Percentiles rank a stretch among this genome's conserved stretches.
Conservation (phyloP, 2,797 vertebrate species). For the Psittacula echo region DNA sequence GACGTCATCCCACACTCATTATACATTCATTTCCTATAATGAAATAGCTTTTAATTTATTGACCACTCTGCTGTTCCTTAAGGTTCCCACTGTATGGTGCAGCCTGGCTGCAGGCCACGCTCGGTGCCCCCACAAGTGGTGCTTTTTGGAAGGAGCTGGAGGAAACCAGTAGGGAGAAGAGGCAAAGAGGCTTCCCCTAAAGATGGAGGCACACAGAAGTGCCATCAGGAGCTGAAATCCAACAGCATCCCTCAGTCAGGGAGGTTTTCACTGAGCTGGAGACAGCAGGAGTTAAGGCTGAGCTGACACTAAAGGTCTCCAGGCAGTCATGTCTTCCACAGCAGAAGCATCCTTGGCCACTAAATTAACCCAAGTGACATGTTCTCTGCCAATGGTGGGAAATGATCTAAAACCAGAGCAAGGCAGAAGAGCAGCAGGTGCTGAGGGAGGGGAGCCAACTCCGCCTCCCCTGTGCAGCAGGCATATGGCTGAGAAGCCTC, state of each 20-base stretch:
- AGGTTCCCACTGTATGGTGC: rapidly evolving
- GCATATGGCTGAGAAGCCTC: not conserved
- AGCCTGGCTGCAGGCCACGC: not conserved
- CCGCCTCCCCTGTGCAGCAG: not conserved
- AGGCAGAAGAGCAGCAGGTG: not conserved
- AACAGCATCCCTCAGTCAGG: not conserved
- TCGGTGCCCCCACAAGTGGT: rapidly evolving
- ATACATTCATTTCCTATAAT: constrained; percentile 69
- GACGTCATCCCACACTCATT: constrained; percentile 58
- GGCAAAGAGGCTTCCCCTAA: not conserved
- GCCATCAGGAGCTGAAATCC: not conserved
- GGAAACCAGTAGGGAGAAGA: not conserved
- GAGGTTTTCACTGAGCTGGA: not conserved
- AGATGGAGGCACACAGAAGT: not conserved
- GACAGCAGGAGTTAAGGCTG: not conserved
- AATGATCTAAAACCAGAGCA: not conserved
- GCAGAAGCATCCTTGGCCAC: not conserved
- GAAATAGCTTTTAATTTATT: constrained; percentile 67
- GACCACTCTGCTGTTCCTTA: not conserved
- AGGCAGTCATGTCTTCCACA: not conserved
- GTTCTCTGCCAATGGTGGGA: not conserved
- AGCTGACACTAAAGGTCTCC: not conserved
- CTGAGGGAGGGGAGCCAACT: not conserved
- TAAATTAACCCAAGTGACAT: not conserved
- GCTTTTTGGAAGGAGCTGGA: not conserved